These are phyloP conservation scores for Himalopsyche kuldschensis DNA, from an alignment of 2,888 invertebrate genomes.

Conservation along the genomic window DNA sequence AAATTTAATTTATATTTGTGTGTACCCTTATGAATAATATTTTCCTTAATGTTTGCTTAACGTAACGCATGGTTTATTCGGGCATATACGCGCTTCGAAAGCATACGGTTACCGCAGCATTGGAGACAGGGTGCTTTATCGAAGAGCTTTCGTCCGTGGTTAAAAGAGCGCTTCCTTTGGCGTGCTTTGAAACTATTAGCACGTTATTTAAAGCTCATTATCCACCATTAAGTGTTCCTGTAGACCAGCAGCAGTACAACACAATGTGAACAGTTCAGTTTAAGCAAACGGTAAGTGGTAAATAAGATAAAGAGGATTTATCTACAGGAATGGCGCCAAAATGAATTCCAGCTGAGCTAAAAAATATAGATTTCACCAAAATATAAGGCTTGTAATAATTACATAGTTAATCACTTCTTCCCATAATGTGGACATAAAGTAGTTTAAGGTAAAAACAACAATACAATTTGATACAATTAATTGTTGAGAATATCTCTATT, in stretches of 20 bases:
- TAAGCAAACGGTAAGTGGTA: slow-evolving; percentile 1
- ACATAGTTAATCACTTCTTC: too few relatives aligned
- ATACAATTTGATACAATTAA: too few relatives aligned
- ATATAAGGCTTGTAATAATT: too few relatives aligned
- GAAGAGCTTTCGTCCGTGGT: slow-evolving; percentile 24
- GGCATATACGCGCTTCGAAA: neutral
- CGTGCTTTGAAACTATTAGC: slow-evolving; percentile 36
- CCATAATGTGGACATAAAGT: too few relatives aligned
- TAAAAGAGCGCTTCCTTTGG: slow-evolving; percentile 35
- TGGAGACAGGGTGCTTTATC: slow-evolving; percentile 32
- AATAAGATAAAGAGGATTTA: slow-evolving; percentile 1
- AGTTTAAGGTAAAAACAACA: too few relatives aligned
- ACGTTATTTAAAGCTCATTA: slow-evolving; percentile 40
- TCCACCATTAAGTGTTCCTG: slow-evolving; percentile 26
- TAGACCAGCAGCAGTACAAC: neutral
- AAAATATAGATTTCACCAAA: neutral
- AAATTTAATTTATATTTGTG: neutral
- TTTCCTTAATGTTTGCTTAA: neutral
- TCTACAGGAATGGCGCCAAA: neutral
- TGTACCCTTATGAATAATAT: too few relatives aligned
- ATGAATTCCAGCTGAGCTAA: neutral
- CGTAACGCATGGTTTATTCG: neutral
- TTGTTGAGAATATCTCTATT: too few relatives aligned
- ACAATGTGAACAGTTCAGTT: neutral
- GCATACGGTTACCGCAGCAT: neutral